These are phyloP conservation scores for Eufriesea mexicana DNA, from an alignment of 1,140 invertebrate species.

Conservation along the genomic window DNA sequence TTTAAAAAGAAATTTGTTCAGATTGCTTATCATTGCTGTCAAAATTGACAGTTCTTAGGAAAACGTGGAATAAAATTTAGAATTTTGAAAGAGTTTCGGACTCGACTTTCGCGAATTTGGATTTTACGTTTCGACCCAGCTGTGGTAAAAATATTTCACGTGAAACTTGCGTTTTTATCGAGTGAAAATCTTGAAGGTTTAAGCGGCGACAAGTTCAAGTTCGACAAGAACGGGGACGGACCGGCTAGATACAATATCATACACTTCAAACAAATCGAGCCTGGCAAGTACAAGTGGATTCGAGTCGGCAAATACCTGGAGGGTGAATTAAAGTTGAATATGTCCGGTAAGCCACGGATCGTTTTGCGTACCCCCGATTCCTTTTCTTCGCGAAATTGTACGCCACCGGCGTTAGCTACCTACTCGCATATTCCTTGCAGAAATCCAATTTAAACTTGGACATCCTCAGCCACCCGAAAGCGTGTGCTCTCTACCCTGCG, in stretches of 20 bases:
- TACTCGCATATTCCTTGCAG: slow-evolving; percentile 80
- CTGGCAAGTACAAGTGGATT: slow-evolving; percentile 91
- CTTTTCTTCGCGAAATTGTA: slow-evolving; percentile 1
- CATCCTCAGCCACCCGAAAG: slow-evolving; percentile 91
- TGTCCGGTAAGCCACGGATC: slow-evolving; percentile 85
- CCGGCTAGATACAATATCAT: slow-evolving; percentile 97
- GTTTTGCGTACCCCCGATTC: neutral
- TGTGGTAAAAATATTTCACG: neutral
- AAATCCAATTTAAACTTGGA: slow-evolving; percentile 91
- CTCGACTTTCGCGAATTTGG: too few relatives aligned
- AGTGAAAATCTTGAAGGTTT: slow-evolving; percentile 84
- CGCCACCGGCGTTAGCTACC: neutral
- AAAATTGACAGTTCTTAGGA: too few relatives aligned
- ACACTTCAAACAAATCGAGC: slow-evolving; percentile 93
- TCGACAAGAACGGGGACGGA: slow-evolving; percentile 94
- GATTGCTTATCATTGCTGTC: too few relatives aligned
- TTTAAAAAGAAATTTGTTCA: too few relatives aligned
- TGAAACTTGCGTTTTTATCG: slow-evolving; percentile 12
- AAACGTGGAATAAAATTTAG: too few relatives aligned
- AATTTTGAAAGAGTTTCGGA: too few relatives aligned
- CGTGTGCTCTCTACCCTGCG: slow-evolving; percentile 94
- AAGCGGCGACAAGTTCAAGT: slow-evolving; percentile 94
- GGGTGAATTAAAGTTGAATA: slow-evolving; percentile 90
- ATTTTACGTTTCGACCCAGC: too few relatives aligned
- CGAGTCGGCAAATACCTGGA: slow-evolving; percentile 92